Conservation (phyloP, 1,140 invertebrate species). For the Onthophagus taurus region DNA sequence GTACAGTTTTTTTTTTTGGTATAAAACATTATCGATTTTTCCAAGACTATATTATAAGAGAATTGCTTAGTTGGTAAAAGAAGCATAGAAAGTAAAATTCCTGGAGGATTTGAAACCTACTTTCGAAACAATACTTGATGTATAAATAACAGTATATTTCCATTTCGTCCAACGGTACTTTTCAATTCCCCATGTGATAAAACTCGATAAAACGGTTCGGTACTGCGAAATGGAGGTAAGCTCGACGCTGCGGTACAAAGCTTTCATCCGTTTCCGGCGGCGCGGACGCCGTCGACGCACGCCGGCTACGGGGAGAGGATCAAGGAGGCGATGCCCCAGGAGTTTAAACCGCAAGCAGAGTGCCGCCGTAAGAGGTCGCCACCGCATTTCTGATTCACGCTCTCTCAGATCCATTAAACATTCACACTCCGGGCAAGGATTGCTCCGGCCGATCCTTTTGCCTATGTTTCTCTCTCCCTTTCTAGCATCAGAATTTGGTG, state of each 20-base stretch:
- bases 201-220: background rate
- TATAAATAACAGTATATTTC: too few relatives aligned
- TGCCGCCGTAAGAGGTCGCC: slow-evolving; percentile 21
- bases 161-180: background rate
- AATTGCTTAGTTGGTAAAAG: too few relatives aligned
- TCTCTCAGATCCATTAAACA: slow-evolving; percentile 35
- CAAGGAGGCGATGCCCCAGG: slow-evolving; percentile 22
- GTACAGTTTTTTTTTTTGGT: background rate
- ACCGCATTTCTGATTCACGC: slow-evolving; percentile 31
- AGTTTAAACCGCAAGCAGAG: slow-evolving; percentile 30
- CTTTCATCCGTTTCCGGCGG: background rate
- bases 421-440: slow-evolving; percentile 34
- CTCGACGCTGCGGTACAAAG: background rate
- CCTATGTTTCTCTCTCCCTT: too few relatives aligned
- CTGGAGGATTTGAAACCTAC: too few relatives aligned
- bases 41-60: background rate
- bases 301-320: background rate
- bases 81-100: too few relatives aligned
- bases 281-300: background rate
- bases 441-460: too few relatives aligned
- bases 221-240: background rate
- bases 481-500: too few relatives aligned
- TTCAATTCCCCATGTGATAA: background rate
- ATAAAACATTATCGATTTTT: background rate
- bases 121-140: too few relatives aligned